phyloP scores from a whole-genome alignment of 2,113 vertebrate species.

The Sprattus sprattus region DNA sequence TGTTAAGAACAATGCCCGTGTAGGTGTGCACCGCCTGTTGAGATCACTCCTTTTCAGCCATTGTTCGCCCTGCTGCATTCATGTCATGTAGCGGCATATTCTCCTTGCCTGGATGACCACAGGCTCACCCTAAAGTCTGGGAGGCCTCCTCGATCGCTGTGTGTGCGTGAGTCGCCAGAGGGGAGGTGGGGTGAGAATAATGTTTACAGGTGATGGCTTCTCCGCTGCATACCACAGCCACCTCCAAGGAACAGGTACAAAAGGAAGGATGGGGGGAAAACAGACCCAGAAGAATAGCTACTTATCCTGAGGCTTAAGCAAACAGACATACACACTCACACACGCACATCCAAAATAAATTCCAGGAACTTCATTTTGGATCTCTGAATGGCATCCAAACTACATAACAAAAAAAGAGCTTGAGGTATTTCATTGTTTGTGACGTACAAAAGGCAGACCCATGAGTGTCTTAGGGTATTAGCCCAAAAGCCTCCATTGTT shows the following conservation, averaged over 20 bases:
- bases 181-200: conserved; percentile 5
- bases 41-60: conserved; percentile 53
- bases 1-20: conserved; percentile 61
- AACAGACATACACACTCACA: background rate
- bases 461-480: background rate
- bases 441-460: background rate
- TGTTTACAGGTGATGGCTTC: conserved; percentile 35
- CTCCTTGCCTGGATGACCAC: conserved; percentile 58
- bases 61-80: conserved; percentile 59
- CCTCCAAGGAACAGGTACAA: conserved; percentile 30
- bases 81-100: conserved; percentile 66
- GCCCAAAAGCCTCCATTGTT: background rate
- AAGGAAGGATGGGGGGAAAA: background rate
- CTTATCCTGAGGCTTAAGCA: conserved; percentile 42
- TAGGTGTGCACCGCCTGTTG: conserved; percentile 62
- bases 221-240: conserved; percentile 36
- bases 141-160: conserved; percentile 29
- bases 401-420: background rate
- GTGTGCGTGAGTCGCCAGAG: conserved; percentile 11
- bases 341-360: background rate
- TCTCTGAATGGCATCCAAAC: background rate
- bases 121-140: conserved; percentile 52
- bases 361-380: background rate
- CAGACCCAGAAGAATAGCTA: conserved; percentile 36
- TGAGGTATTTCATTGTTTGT: background rate